Evolutionary conservation across 2,888 invertebrate species (phyloP), one percentile per base, ranked within the genome.

Genomic region (Glyphotaelius pellucidus): DNA sequence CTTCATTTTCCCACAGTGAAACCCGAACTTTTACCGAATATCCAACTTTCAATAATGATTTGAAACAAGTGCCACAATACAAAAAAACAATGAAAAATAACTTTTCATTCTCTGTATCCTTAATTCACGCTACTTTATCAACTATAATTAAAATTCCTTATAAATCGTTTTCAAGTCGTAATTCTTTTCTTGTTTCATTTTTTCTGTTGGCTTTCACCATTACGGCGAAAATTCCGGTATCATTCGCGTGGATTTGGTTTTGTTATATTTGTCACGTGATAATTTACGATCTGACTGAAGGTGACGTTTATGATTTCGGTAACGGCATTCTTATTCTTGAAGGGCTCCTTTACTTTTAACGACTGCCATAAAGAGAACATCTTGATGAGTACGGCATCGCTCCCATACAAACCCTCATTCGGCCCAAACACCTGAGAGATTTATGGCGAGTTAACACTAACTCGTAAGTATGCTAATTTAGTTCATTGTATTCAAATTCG

Each of bases 251-350:
- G 87, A 90, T 35, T 87, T 80, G 52, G 87, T 80, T 86, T 84
- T 67, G 90, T 90, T 91, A 88, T 79, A 89, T 92, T 85, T 92
- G 90, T 93, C 91, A 90, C 90, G 88, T 85, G 90, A 92, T 91
- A 91, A 92, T 93, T 93, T 93, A 93, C 91, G 92, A 88, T 42
- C 90, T 89, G 67, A 88, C 91, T 90, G 92, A 81, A 85, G 47
- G 93, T 91, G 93, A 93, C 93, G 91, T 93, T 93, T 93, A 93
- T 93, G 92, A 92, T 93, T 93, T 92, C 93, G 93, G 93, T 93
- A 93, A 93, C 92, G 93, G 93, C 92, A 89, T 91, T 93, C 92
- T 92, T 83, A 91, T 93, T 92, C 92, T 92, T 93, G 91, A 92
- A 92, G 91, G 92, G 91, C 91, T 91, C 92, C 93, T 93, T 93